A percentile compares a stretch with the other conserved stretches of the same genome.
phyloP scores from a whole-genome alignment of 1,140 invertebrate genomes.

The Diachasma alloeum region DNA sequence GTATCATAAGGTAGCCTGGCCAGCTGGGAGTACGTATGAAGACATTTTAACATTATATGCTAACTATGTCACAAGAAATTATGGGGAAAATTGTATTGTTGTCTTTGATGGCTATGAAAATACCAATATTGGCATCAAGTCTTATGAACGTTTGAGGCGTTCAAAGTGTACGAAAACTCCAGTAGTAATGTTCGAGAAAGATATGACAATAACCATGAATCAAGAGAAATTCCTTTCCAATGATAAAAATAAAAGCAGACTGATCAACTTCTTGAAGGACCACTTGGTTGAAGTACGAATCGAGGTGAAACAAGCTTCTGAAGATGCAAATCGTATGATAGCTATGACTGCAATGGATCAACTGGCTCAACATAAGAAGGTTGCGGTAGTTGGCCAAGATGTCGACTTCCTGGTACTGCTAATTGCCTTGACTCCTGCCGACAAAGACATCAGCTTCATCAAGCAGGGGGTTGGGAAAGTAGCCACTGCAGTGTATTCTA shows the following conservation, averaged over 20 bases:
- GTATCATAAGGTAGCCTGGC: constrained; percentile 31
- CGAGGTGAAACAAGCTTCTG: neutral
- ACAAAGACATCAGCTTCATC: neutral
- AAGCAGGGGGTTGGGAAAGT: neutral
- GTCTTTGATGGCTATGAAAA: too few species aligned
- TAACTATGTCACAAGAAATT: neutral
- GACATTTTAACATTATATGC: neutral
- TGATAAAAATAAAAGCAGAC: neutral
- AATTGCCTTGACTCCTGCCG: neutral
- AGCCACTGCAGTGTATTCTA: neutral
- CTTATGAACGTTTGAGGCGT: too few species aligned
- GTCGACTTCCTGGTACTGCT: neutral
- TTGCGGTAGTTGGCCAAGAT: neutral
- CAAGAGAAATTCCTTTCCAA: neutral
- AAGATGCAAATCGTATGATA: neutral
- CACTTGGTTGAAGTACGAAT: neutral
- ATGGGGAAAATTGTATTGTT: too few species aligned
- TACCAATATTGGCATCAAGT: too few species aligned
- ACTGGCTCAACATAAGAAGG: neutral
- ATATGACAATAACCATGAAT: neutral
- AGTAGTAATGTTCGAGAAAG: too few species aligned
- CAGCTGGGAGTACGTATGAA: neutral
- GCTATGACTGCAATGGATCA: neutral
- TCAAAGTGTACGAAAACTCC: too few species aligned
- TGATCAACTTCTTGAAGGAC: neutral